These are phyloP conservation scores for Desmophyllum pertusum DNA, from an alignment of 92 coral and sea anemone species.

Conservation along the genomic window DNA sequence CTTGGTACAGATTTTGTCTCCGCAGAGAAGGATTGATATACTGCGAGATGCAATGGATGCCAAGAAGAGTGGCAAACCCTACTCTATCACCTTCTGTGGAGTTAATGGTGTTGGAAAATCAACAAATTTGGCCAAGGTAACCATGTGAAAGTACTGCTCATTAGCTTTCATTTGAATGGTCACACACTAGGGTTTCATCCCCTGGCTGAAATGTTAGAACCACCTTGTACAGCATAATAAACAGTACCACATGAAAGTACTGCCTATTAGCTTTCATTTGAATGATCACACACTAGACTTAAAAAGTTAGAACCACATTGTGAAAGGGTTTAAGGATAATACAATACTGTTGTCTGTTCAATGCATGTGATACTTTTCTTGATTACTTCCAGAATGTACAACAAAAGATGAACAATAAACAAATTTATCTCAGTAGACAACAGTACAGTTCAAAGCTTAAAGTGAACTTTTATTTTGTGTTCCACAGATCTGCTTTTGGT, in stretches of 20 bases:
- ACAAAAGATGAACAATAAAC: not conserved
- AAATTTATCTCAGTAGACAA: not conserved
- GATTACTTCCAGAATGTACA: not conserved
- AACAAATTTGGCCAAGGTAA: conserved; percentile 94
- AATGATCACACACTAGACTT: not conserved
- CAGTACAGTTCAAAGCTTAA: not conserved
- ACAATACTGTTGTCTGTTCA: not conserved
- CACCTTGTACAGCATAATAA: no score
- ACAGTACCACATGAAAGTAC: not conserved
- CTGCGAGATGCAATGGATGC: conserved; percentile 97
- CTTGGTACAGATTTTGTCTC: conserved; percentile 93
- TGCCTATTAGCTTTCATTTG: not conserved
- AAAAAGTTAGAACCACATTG: not conserved
- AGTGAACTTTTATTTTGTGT: not conserved
- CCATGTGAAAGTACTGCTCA: not conserved
- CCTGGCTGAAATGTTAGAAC: no score
- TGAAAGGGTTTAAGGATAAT: not conserved
- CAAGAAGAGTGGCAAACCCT: conserved; percentile 81
- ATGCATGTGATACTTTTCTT: not conserved
- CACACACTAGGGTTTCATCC: no score
- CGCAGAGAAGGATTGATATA: conserved; percentile 89
- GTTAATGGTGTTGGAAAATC: conserved; percentile 99
- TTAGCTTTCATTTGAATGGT: not conserved
- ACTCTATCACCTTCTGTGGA: conserved; percentile 93
- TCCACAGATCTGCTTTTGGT: conserved; percentile 96